Evolutionary conservation across 2,113 vertebrate species (phyloP).

Genomic region (Holacanthus passer): DNA sequence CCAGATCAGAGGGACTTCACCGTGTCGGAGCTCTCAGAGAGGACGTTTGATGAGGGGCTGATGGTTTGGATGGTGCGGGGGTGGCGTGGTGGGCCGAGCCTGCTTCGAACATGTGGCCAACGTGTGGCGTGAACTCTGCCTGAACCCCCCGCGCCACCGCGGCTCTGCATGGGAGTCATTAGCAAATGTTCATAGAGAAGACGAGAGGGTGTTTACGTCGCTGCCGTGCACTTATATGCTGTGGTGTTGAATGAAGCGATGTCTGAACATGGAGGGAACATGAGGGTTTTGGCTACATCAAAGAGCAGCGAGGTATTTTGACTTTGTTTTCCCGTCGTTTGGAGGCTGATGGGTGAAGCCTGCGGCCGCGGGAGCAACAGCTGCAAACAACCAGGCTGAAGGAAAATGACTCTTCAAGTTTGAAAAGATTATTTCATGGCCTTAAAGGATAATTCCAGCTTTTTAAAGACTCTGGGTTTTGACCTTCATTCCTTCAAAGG

Average conservation of each 20-base stretch:
- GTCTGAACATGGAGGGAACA: slow-evolving; percentile 49
- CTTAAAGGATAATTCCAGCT: too few species aligned
- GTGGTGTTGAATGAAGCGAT: slow-evolving; percentile 18
- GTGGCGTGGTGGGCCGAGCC: neutral
- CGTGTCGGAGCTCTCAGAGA: neutral
- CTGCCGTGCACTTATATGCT: slow-evolving; percentile 5
- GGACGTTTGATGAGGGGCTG: slow-evolving; percentile 11
- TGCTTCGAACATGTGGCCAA: slow-evolving; percentile 55
- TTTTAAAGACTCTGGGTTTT: neutral
- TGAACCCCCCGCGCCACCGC: slow-evolving; percentile 53
- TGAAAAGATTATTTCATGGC: neutral
- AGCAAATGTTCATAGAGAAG: slow-evolving; percentile 10
- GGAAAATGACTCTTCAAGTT: neutral
- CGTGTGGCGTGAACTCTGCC: slow-evolving; percentile 51
- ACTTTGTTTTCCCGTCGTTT: slow-evolving; percentile 9
- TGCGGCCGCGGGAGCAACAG: slow-evolving; percentile 17
- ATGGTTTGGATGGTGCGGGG: slow-evolving; percentile 25
- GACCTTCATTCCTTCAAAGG: neutral
- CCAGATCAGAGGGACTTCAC: neutral
- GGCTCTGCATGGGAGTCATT: slow-evolving; percentile 59
- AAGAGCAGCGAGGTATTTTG: neutral
- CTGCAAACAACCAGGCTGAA: slow-evolving; percentile 17
- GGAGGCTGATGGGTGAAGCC: neutral
- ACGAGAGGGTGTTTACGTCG: slow-evolving; percentile 37
- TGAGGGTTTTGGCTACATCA: slow-evolving; percentile 42